Percentiles rank a stretch among this genome's conserved stretches.
Conservation (phyloP, 35 echinoderm and acorn worm species). For the Diadema setosum region DNA sequence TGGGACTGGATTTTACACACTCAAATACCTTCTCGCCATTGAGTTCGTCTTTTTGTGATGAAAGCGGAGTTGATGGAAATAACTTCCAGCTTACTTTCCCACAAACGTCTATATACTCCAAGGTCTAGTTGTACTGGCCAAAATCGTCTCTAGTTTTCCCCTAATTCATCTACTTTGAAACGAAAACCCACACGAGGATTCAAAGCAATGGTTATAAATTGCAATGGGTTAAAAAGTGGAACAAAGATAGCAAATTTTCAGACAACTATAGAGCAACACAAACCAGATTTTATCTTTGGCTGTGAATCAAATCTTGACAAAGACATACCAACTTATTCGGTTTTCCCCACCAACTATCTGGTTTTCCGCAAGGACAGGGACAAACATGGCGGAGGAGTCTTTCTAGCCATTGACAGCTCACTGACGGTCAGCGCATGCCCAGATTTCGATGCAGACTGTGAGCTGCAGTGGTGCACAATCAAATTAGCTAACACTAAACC, state of each 20-base stretch:
- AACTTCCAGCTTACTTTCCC: neutral
- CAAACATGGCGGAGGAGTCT: conserved; percentile 38
- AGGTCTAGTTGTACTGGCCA: neutral
- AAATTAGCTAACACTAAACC: too few species aligned
- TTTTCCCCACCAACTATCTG: conserved; percentile 30
- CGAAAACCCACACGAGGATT: neutral
- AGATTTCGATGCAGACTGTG: too few species aligned
- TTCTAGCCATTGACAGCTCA: conserved; percentile 13
- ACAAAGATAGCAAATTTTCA: too few species aligned
- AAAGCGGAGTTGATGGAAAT: neutral
- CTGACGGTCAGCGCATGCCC: neutral
- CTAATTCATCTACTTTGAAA: too few species aligned
- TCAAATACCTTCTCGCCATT: neutral
- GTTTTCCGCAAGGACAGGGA: conserved; percentile 43
- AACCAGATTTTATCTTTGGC: conserved; percentile 41
- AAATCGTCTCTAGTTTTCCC: neutral
- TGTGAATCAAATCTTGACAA: conserved; percentile 49
- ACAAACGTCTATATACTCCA: neutral
- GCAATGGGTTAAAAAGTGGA: too few species aligned
- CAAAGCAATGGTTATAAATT: conserved; percentile 9
- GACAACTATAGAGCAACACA: too few species aligned
- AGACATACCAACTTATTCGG: neutral
- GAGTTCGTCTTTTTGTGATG: too few species aligned
- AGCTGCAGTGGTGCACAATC: too few species aligned
- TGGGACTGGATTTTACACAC: neutral